A percentile compares a stretch with the other conserved stretches of the same genome.
phyloP scores from a whole-genome alignment of 37 sponge, comb jelly and placozoan genomes.

The Cladorhizidae sp. region DNA sequence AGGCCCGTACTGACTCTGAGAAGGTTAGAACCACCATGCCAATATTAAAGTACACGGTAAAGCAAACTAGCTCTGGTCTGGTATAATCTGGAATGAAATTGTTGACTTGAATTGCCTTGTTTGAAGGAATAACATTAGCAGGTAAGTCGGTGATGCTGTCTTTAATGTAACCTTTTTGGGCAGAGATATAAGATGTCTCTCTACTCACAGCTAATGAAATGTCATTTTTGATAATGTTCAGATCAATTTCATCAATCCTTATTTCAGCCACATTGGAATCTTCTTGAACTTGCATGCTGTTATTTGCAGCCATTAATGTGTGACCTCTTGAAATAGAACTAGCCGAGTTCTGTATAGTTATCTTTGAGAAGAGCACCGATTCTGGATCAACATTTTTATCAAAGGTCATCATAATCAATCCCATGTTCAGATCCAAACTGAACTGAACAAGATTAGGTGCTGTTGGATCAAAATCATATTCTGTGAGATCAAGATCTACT shows the following conservation, averaged over 20 bases:
- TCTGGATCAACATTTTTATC: constrained; percentile 61
- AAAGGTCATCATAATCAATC: constrained; percentile 66
- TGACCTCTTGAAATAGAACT: constrained; percentile 10
- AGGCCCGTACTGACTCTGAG: constrained; percentile 71
- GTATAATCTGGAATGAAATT: constrained; percentile 77
- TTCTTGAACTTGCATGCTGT: constrained; percentile 4
- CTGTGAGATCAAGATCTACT: too few relatives aligned
- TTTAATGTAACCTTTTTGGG: constrained; percentile 66
- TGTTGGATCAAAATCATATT: constrained; percentile 40
- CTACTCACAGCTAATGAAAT: constrained; percentile 42
- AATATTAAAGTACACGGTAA: constrained; percentile 65
- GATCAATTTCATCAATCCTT: constrained; percentile 41
- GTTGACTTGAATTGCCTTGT: constrained; percentile 55
- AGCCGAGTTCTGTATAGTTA: constrained; percentile 63
- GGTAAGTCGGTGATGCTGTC: constrained; percentile 54
- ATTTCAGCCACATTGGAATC: constrained; percentile 23
- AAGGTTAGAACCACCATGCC: constrained; percentile 71
- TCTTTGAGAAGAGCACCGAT: constrained; percentile 28
- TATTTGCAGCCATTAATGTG: constrained; percentile 57
- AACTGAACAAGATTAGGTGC: constrained; percentile 60
- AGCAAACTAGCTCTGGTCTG: constrained; percentile 65
- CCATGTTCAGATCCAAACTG: constrained; percentile 72
- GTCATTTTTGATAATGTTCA: constrained; percentile 76
- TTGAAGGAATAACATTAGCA: constrained; percentile 44
- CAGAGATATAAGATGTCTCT: constrained; percentile 77